Evolutionary conservation across 2,888 invertebrate species (phyloP).

Genomic region (Prenolepis imparis): DNA sequence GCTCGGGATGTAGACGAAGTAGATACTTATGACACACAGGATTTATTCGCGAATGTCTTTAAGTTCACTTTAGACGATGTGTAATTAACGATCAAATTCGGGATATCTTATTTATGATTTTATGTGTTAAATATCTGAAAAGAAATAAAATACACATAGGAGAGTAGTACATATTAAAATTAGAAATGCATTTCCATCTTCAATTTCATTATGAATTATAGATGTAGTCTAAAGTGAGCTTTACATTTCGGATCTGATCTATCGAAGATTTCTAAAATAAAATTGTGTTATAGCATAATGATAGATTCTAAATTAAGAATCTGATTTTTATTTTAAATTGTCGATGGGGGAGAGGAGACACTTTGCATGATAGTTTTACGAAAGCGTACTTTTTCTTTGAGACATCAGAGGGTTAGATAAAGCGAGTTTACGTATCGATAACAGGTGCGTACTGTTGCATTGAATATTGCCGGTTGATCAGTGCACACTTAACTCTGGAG

Average conservation of each 20-base stretch:
- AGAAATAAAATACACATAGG: not conserved
- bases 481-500: slow-evolving; percentile 44
- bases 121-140: not conserved
- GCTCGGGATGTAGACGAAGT: not conserved
- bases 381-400: slow-evolving; percentile 8
- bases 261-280: not conserved
- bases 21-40: not conserved
- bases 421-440: slow-evolving; percentile 2
- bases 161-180: no score
- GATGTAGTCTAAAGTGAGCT: not conserved
- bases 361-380: not conserved
- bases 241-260: no score
- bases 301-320: not conserved
- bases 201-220: not conserved
- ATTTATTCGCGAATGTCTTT: not conserved
- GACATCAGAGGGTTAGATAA: not conserved
- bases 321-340: slow-evolving; percentile 9
- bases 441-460: slow-evolving; percentile 44
- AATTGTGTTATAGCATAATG: not conserved
- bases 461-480: slow-evolving; percentile 48
- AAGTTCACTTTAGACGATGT: not conserved
- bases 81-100: not conserved
- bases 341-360: not conserved
- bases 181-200: not conserved
- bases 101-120: not conserved